Evolutionary conservation across 2,113 vertebrate species (phyloP).

Genomic region (Syrmaticus mikado): DNA sequence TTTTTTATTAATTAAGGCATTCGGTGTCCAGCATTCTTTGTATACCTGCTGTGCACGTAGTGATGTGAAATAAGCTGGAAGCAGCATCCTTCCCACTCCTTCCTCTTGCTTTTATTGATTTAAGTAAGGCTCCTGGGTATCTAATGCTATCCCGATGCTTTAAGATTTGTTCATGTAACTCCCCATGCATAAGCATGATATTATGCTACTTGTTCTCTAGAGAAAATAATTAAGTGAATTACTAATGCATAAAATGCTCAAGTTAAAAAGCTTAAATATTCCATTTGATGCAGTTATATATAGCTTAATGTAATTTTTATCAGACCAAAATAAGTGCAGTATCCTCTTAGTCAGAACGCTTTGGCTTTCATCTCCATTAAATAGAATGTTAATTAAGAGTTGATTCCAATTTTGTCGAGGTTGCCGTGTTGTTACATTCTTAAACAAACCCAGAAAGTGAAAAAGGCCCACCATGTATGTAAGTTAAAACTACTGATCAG

Average conservation of each 20-base stretch:
- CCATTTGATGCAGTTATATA: slow-evolving; percentile 73
- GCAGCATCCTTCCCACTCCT: not conserved
- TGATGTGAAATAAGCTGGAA: not conserved
- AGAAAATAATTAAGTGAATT: slow-evolving; percentile 75
- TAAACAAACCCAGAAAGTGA: not conserved
- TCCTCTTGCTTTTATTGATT: slow-evolving; percentile 36
- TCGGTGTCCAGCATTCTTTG: not conserved
- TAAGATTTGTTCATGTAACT: slow-evolving; percentile 63
- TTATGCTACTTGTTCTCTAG: slow-evolving; percentile 50
- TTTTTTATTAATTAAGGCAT: not conserved
- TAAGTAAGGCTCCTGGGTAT: slow-evolving; percentile 13
- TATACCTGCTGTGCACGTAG: not conserved
- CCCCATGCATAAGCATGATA: slow-evolving; percentile 61
- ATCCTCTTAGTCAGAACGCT: slow-evolving; percentile 15
- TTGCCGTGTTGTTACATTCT: not conserved
- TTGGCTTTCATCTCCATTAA: slow-evolving; percentile 40
- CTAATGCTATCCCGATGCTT: slow-evolving; percentile 45
- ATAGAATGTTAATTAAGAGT: slow-evolving; percentile 20
- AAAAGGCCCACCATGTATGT: not conserved
- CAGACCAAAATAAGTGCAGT: not conserved
- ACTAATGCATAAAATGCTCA: slow-evolving; percentile 72
- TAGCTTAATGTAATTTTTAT: slow-evolving; percentile 47
- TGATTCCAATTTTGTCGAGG: slow-evolving; percentile 14
- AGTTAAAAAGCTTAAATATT: slow-evolving; percentile 77
- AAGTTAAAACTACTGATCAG: not conserved